Evolutionary conservation across 2,888 invertebrate species (phyloP), one percentile per base, ranked within the genome.

Genomic region (Acanthosepion pharaonis): DNA sequence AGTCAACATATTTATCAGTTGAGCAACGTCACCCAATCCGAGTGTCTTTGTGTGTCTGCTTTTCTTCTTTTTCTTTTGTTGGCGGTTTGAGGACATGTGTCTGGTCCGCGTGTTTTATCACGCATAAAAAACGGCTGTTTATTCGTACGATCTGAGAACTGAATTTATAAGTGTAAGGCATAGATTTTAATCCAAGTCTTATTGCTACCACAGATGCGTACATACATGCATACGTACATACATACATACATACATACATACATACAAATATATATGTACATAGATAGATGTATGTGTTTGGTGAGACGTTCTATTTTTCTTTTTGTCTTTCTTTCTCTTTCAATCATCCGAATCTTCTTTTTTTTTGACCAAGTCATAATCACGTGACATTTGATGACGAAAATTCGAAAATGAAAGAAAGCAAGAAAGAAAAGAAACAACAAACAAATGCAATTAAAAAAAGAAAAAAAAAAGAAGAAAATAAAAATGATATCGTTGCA

Each of bases 141-240:
- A 78, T n/a, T 78, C 78, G n/a, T 78, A 78, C n/a, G n/a, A 78
- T 78, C 78, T 78, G n/a, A 18, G n/a, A 78, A n/a, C n/a, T 78
- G n/a, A 78, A 78, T 78, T 78, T 78, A 9, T n/a, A n/a, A 78
- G n/a, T 78, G 1, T 78, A 78, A 78, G 78, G 78, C 78, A 78
- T 28, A 78, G 78, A n/a, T 78, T 28, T n/a, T 28, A n/a, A 78
- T n/a, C n/a, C 78, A 78, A 78, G 78, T n/a, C 78, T 78, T 78
- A 78, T 78, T 78, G n/a, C 78, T 78, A 78, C 78, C n/a, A 78
- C 78, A n/a, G 28, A 78, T 28, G 28, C 25, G 3, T 25, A 0
- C 9, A 25, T 9, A 25, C 5, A n/a, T 28, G 11, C 28, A 9
- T 28, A 28, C 9, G 9, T 78, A 28, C 9, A 1, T 78, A 78